These are phyloP conservation scores for Trissolcus basalis DNA, from an alignment of 1,140 invertebrate species.

Conservation along the genomic window DNA sequence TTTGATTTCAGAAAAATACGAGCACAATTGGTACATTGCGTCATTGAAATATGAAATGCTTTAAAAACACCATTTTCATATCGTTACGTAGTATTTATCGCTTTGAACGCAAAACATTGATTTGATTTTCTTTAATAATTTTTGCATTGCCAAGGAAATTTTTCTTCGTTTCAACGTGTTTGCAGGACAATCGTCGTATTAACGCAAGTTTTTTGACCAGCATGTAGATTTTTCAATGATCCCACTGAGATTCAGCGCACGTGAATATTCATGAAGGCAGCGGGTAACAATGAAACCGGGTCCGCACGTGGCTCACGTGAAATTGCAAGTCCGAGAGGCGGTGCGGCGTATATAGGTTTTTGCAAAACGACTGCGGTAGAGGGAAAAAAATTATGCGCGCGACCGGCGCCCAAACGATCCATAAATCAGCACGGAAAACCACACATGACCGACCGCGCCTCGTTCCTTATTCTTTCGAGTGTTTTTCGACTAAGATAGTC, in stretches of 20 bases:
- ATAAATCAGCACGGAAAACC: constrained; percentile 23
- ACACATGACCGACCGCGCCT: constrained; percentile 9
- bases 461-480: constrained; percentile 20
- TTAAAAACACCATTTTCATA: too few relatives aligned
- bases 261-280: constrained; percentile 67
- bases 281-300: constrained; percentile 56
- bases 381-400: constrained; percentile 29
- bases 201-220: too few relatives aligned
- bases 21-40: too few relatives aligned
- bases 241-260: constrained; percentile 23
- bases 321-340: constrained; percentile 24
- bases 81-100: too few relatives aligned
- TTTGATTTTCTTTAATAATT: too few relatives aligned
- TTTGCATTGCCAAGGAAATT: too few relatives aligned
- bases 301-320: constrained; percentile 47
- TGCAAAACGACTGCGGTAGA: constrained; percentile 8
- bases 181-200: too few relatives aligned
- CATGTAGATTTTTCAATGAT: constrained; percentile 29
- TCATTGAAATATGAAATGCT: too few relatives aligned
- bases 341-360: constrained; percentile 8
- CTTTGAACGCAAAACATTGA: too few relatives aligned
- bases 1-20: too few relatives aligned
- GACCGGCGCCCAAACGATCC: constrained; percentile 17
- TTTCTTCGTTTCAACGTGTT: too few relatives aligned
- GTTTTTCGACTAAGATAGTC: constrained; percentile 12